Base-by-base conservation (phyloP, 2,113 vertebrate genomes). In the Emydocephalus ijimae region DNA sequence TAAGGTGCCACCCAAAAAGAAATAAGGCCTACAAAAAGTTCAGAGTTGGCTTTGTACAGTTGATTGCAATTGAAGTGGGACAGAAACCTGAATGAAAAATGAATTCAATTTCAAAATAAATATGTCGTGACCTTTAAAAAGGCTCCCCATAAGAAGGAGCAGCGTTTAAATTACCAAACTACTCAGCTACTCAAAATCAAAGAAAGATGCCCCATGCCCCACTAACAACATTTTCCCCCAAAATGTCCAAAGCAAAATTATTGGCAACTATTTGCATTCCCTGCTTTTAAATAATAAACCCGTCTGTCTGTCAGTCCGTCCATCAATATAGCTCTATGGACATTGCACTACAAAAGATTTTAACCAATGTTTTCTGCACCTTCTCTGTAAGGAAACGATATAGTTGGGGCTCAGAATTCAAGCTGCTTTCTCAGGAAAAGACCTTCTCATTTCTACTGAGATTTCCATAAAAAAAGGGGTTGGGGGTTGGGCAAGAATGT, bases 391-490 rank as follows among this genome's bases (percentile, higher is more conserved):
- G 74, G 7, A 81, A 81, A 74, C 43, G 39, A 43, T 39, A 21
- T 7, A 39, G 7, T 21, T 81, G 0, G 1, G 69, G n/a, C n/a
- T 81, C 34, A 81, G 34, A 43, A 81, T 39, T 9, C 74, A 81
- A 81, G 34, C 89, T 64, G 26, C n/a, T 59, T 57, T 59, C 56
- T 45, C 18, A 26, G 11, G 20, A 52, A 90, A 94, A 52, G 87
- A 93, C 81, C 85, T 86, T 55, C 7, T 93, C 93, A 56, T 81
- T 64, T 92, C 91, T 74, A 93, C 91, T 59, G 5, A 89, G 0
- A 85, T 54, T 26, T 93, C n/a, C 56, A 9, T 23, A 1, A 91
- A 91, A 10, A 23, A 85, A n/a, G 1, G 45, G 2, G 9, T 5
- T 52, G 24, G 26, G n/a, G 54, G 52, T 23, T 14, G 87, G 34